Percentiles rank a stretch among this genome's conserved stretches.
Evolutionary conservation across 2,888 invertebrate species (phyloP).

Genomic region (Aporophyla lueneburgensis): DNA sequence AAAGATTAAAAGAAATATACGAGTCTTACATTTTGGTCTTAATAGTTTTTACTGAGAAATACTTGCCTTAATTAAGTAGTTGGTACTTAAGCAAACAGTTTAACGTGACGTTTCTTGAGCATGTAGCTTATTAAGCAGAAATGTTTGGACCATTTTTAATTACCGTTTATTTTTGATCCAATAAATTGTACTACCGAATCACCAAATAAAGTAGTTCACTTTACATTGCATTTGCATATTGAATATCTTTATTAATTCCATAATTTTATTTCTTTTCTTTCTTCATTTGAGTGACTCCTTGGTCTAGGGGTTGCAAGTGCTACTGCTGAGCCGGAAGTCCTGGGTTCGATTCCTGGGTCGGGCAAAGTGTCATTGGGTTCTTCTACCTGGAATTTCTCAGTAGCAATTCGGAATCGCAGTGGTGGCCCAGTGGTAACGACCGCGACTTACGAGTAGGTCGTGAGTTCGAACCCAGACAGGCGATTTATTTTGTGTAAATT

Average conservation of each 20-base stretch:
- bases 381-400: no score
- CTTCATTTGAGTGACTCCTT: background rate
- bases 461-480: no score
- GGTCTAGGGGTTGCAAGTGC: no score
- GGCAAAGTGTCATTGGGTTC: no score
- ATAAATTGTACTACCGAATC: slow-evolving; percentile 39
- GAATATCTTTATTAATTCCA: slow-evolving; percentile 23
- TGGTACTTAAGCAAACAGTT: slow-evolving; percentile 64
- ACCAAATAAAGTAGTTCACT: slow-evolving; percentile 36
- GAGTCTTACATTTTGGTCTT: slow-evolving; percentile 59
- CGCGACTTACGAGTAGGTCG: no score
- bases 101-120: slow-evolving; percentile 57
- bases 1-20: slow-evolving; percentile 68
- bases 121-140: slow-evolving; percentile 57
- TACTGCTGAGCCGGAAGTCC: no score
- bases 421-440: no score
- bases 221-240: slow-evolving; percentile 32
- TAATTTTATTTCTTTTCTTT: background rate
- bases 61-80: slow-evolving; percentile 69
- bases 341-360: no score
- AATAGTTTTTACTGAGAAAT: slow-evolving; percentile 68
- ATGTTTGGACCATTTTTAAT: slow-evolving; percentile 59
- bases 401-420: no score
- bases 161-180: slow-evolving; percentile 40
- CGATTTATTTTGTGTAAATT: no score